Conservation (phyloP, 2,797 vertebrate genomes). For the Crypturellus tataupa region DNA sequence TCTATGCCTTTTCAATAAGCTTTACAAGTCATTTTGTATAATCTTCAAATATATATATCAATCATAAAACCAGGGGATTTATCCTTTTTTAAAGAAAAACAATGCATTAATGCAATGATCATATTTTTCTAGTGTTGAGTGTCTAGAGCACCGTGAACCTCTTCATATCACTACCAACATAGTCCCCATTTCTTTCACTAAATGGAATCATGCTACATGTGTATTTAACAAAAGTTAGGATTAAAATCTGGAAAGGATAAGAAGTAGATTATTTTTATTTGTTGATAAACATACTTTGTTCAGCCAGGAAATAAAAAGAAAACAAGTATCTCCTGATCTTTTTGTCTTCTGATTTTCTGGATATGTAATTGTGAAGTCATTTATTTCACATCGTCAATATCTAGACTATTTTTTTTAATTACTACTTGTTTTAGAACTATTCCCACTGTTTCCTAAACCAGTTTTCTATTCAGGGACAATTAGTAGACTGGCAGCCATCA, state of each 20-base stretch:
- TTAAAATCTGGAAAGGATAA: not conserved
- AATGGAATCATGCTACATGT: not conserved
- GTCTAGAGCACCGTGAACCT: not conserved
- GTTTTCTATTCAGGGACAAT: slow-evolving; percentile 18
- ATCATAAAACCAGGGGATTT: not conserved
- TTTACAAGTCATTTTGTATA: not conserved
- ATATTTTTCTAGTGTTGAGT: not conserved
- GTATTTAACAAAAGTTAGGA: not conserved
- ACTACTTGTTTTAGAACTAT: not conserved
- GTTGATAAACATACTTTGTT: not conserved
- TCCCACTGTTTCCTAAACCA: not conserved
- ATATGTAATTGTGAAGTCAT: not conserved
- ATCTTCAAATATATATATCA: not conserved
- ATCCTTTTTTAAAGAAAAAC: slow-evolving; percentile 2
- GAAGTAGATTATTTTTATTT: not conserved
- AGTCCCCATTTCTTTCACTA: not conserved
- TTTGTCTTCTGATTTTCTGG: not conserved
- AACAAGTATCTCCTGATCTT: not conserved
- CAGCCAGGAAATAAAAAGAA: not conserved
- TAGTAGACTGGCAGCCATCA: not conserved
- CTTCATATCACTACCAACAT: not conserved
- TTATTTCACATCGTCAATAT: not conserved
- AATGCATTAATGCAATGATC: not conserved
- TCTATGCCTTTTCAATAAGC: not conserved
- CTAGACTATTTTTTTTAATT: not conserved